Conservation (phyloP, 2,113 vertebrate species). For the Miniopterus natalensis region DNA sequence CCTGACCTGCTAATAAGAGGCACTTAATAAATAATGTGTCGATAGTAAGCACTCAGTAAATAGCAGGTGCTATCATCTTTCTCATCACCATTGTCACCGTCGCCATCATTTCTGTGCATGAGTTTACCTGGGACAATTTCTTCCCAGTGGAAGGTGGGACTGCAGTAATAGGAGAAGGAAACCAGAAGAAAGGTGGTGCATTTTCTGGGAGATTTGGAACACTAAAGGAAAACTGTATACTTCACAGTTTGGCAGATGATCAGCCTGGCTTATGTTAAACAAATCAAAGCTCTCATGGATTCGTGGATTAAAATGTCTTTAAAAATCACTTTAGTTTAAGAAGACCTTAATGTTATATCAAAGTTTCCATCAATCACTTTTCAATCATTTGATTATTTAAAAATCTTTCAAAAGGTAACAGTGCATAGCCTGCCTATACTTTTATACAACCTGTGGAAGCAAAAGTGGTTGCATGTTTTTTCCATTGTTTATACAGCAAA, state of each 20-base stretch:
- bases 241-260: background rate
- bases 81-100: background rate
- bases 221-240: background rate
- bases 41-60: background rate
- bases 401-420: background rate
- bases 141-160: background rate
- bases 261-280: background rate
- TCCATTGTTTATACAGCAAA: background rate
- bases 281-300: background rate
- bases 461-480: background rate
- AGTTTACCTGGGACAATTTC: background rate
- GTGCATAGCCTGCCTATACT: background rate
- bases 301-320: background rate
- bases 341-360: background rate
- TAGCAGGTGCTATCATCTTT: background rate
- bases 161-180: background rate
- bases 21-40: background rate
- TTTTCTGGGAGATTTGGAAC: background rate
- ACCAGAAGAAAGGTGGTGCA: background rate
- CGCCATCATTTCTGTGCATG: background rate
- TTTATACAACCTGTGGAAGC: background rate
- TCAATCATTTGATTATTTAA: background rate
- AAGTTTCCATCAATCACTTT: background rate
- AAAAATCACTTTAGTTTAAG: background rate
- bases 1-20: background rate